Evolutionary conservation across 2,113 vertebrate genomes (phyloP).

Genomic region (Lophochroa leadbeateri): DNA sequence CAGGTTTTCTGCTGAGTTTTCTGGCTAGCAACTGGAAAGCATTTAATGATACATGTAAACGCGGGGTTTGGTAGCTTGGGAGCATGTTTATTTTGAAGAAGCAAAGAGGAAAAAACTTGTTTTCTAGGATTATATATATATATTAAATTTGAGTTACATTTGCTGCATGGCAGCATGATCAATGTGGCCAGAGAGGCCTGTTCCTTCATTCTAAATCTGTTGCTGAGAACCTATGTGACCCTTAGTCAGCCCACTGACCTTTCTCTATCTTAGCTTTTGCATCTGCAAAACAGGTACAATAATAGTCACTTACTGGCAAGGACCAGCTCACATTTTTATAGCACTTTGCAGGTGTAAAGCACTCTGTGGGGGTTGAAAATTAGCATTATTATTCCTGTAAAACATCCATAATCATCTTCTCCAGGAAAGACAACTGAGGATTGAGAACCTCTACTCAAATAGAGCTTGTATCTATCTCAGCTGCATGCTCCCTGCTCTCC

Average conservation of each 20-base stretch:
- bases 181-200: neutral
- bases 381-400: neutral
- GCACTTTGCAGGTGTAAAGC: neutral
- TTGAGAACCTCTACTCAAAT: neutral
- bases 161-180: neutral
- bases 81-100: slow-evolving; percentile 29
- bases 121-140: neutral
- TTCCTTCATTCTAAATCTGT: neutral
- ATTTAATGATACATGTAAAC: slow-evolving; percentile 50
- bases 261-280: neutral
- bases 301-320: neutral
- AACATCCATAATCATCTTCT: neutral
- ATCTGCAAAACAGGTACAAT: neutral
- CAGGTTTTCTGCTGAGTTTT: slow-evolving; percentile 50
- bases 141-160: neutral
- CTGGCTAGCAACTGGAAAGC: slow-evolving; percentile 30
- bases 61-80: neutral
- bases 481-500: accelerated
- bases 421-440: neutral
- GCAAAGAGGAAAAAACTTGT: neutral
- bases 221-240: neutral
- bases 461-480: neutral
- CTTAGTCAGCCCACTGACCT: neutral
- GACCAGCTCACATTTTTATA: neutral
- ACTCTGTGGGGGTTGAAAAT: neutral